Evolutionary conservation across 2,797 vertebrate species (phyloP).

Genomic region (Platyrinchus mystaceus): DNA sequence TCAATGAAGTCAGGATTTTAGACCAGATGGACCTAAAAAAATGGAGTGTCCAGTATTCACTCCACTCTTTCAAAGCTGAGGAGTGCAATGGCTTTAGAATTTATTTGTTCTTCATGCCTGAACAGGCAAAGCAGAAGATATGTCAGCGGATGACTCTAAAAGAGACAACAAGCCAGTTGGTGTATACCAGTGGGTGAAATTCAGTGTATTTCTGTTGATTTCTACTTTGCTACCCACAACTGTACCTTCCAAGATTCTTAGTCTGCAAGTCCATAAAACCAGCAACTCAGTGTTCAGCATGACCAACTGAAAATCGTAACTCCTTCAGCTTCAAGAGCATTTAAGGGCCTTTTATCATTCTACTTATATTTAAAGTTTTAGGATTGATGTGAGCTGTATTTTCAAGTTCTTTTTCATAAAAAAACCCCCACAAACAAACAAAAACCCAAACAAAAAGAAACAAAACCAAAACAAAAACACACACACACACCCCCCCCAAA

Average conservation of each 20-base stretch:
- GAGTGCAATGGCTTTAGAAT: neutral
- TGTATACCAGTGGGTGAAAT: neutral
- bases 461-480: no score
- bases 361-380: neutral
- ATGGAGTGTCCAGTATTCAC: neutral
- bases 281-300: neutral
- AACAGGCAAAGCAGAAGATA: neutral
- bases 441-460: neutral
- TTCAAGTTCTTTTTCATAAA: neutral
- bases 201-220: neutral
- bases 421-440: no score
- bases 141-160: neutral
- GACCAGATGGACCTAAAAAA: neutral
- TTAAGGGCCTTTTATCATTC: neutral
- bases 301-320: neutral
- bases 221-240: neutral
- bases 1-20: neutral
- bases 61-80: neutral
- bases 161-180: neutral
- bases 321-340: neutral
- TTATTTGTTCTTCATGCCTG: neutral
- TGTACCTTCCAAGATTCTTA: neutral
- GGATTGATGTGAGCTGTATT: neutral
- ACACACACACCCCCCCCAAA: no score
- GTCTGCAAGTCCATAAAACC: neutral